Base-by-base conservation (phyloP, 2,888 invertebrate genomes). In the Spisula solida region DNA sequence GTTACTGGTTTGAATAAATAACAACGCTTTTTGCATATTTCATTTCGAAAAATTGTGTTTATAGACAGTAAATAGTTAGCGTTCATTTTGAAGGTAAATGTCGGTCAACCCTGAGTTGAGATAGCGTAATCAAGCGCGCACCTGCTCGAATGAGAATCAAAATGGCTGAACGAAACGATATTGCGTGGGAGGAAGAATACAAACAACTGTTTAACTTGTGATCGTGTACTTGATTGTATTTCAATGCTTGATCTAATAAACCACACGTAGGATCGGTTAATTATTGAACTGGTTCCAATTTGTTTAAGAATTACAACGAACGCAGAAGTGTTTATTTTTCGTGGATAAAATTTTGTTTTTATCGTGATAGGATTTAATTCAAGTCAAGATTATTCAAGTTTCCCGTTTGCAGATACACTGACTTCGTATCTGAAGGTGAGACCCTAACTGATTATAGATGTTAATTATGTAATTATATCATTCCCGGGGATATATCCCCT, bases 151-250 rank as follows among this genome's bases (percentile, higher is more conserved):
- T 80, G 47, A 87, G 70, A 85, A 88, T 87, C 91, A 90, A 91
- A 89, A 91, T 91, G 91, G 91, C 91, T 84, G 90, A 80, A 75
- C 56, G n/a, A 25, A 48, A 25, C 48, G 20, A 78, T 85, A 78
- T 85, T 90, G 90, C 90, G 90, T 90, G 90, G 90, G 90, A 85
- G 90, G 86, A 79, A 82, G 80, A 88, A 90, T 86, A 90, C 85
- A 90, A 88, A 85, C 79, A 85, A 75, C 75, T 14, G 34, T 75
- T 25, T 75, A 75, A 31, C 34, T 5, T 31, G 31, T 31, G 75
- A 75, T 75, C 75, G 31, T 75, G 75, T 31, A 25, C 31, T 31
- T 5, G 75, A 75, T 34, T 75, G 31, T 18, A 1, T 10, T 75
- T 29, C 31, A 31, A 75, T 75, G 34, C 31, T 75, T 34, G 34